A percentile compares a stretch with the other conserved stretches of the same genome.
Evolutionary conservation across 2,797 vertebrate species (phyloP).

Genomic region (Centropyge bicolor): DNA sequence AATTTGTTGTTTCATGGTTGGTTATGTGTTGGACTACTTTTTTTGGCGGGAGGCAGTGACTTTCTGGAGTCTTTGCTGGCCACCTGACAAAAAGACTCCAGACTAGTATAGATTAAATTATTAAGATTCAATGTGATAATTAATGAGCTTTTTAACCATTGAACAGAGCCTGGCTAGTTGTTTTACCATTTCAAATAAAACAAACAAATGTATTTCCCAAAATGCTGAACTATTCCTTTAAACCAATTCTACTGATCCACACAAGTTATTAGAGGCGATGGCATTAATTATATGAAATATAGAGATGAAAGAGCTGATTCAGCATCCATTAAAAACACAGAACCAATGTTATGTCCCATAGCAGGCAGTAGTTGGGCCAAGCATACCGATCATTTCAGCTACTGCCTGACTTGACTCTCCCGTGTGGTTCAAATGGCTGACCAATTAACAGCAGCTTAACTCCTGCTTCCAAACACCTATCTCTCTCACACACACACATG

Average conservation of each 20-base stretch:
- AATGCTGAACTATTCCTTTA: background rate
- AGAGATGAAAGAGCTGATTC: background rate
- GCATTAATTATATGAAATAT: background rate
- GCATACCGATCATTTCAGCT: slow-evolving; percentile 68
- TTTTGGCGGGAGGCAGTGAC: background rate
- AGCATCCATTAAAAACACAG: background rate
- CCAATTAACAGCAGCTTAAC: slow-evolving; percentile 84
- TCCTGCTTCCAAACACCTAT: slow-evolving; percentile 56
- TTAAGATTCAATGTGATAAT: fast-evolving
- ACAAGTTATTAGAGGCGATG: background rate
- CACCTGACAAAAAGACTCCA: background rate
- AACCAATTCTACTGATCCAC: background rate
- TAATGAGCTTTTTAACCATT: background rate
- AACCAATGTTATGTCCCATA: slow-evolving; percentile 17
- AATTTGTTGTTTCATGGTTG: background rate
- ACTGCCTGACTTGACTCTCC: slow-evolving; percentile 66
- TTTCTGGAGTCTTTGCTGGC: background rate
- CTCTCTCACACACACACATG: background rate
- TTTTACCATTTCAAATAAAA: background rate
- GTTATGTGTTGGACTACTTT: background rate
- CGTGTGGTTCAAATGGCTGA: slow-evolving; percentile 83
- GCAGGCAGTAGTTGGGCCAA: slow-evolving; percentile 24
- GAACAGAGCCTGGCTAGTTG: background rate
- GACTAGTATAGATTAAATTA: background rate
- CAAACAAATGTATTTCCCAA: background rate